phyloP scores from a whole-genome alignment of 37 sponge, comb jelly and placozoan genomes.

The Diacarnus erythraeanus region DNA sequence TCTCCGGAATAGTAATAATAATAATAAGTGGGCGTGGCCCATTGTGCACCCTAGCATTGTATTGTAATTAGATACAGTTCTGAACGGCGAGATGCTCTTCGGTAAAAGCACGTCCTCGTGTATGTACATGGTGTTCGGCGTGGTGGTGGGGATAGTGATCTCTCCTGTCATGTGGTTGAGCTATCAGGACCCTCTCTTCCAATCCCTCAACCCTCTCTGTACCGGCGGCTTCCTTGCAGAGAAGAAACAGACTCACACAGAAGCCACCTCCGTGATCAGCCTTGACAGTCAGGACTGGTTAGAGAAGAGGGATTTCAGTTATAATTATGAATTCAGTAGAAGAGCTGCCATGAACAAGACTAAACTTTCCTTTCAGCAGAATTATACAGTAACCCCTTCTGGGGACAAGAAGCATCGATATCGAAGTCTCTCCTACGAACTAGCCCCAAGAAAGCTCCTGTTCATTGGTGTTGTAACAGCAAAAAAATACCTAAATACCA shows the following conservation, averaged over 20 bases:
- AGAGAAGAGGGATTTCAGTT: not conserved
- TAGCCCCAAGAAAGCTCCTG: conserved; percentile 50
- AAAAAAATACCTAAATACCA: conserved; percentile 56
- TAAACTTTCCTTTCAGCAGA: not conserved
- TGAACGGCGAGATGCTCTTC: too few species aligned
- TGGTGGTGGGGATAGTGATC: not conserved
- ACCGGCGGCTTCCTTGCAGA: not conserved
- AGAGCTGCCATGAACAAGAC: not conserved
- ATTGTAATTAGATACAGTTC: too few species aligned
- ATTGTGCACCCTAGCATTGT: too few species aligned
- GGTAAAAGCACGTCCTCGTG: too few species aligned
- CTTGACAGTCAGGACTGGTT: not conserved
- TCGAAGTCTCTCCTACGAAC: conserved; percentile 21
- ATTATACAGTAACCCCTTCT: not conserved
- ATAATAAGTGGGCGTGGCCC: too few species aligned
- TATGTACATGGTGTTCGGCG: too few species aligned
- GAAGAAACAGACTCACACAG: not conserved
- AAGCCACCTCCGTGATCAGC: not conserved
- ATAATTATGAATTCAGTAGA: not conserved
- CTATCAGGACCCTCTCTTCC: not conserved
- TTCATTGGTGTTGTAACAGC: conserved; percentile 79
- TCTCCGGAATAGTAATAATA: too few species aligned
- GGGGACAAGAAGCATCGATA: not conserved
- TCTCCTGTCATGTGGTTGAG: conserved; percentile 26
- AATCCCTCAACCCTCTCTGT: not conserved